phyloP scores from a whole-genome alignment of 2,113 vertebrate genomes.

The Dipodomys spectabilis region DNA sequence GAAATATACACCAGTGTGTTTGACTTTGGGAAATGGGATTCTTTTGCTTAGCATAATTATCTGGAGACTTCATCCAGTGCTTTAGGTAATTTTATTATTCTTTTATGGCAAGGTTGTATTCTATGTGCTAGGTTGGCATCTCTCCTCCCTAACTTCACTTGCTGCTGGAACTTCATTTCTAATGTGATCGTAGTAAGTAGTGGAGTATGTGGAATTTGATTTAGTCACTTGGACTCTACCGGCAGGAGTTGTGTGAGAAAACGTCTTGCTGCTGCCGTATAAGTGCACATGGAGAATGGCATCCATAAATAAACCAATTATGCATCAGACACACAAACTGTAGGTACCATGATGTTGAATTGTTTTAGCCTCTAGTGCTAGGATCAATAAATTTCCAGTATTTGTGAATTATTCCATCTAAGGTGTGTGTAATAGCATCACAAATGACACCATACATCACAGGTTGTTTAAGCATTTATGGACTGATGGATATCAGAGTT shows the following conservation, averaged over 20 bases:
- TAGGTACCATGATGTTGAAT: not conserved
- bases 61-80: not conserved
- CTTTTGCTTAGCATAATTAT: not conserved
- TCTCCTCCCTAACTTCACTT: not conserved
- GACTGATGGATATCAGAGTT: not conserved
- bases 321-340: no score
- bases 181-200: not conserved
- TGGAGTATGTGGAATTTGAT: not conserved
- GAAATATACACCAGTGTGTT: not conserved
- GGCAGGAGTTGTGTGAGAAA: not conserved
- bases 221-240: not conserved
- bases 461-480: not conserved
- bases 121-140: not conserved
- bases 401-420: not conserved
- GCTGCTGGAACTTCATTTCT: not conserved
- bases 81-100: not conserved
- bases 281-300: not conserved
- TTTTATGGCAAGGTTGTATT: constrained; percentile 11
- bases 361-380: not conserved
- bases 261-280: no score
- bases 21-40: not conserved
- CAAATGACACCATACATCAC: not conserved
- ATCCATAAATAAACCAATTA: not conserved
- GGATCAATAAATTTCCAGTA: not conserved
- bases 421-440: not conserved